Conservation (phyloP, 1,140 invertebrate genomes). For the Plectus sambesii region DNA sequence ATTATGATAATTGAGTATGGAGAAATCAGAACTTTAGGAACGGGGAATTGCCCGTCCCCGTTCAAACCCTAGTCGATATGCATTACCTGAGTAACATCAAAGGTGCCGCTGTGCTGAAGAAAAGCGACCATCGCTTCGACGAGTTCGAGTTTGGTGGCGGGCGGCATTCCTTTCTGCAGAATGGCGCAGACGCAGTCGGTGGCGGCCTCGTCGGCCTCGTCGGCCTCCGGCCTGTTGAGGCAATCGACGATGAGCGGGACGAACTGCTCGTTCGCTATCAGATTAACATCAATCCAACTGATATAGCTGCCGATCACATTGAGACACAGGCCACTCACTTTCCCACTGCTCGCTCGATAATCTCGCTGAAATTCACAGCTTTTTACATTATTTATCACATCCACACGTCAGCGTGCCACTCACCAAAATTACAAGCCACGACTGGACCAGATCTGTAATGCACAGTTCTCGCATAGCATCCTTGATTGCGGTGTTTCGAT, state of each 20-base stretch:
- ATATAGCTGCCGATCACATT: constrained; percentile 17
- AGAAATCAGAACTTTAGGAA: too few relatives aligned
- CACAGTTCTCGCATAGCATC: constrained; percentile 28
- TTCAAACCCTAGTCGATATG: background rate
- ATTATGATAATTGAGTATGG: too few relatives aligned
- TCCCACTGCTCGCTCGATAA: background rate
- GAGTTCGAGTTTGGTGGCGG: background rate
- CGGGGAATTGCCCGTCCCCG: too few relatives aligned
- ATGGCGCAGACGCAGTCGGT: constrained; percentile 13
- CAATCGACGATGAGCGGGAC: constrained; percentile 15
- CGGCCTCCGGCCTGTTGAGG: constrained; percentile 9
- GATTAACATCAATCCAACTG: constrained; percentile 26
- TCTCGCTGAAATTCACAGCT: background rate
- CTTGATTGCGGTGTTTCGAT: constrained; percentile 25
- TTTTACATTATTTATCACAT: background rate
- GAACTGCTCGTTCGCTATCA: constrained; percentile 22
- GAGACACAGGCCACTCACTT: constrained; percentile 14
- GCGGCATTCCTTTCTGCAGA: background rate
- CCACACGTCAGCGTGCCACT: too few relatives aligned
- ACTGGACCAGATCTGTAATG: constrained; percentile 19
- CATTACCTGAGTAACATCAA: background rate
- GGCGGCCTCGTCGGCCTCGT: constrained; percentile 6
- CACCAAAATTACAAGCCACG: constrained; percentile 18
- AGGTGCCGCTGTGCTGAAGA: background rate
- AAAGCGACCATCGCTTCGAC: background rate